A percentile compares a stretch with the other conserved stretches of the same genome.
These are phyloP conservation scores for Phaonia tiefii DNA, from an alignment of 2,888 invertebrate species.

Conservation along the genomic window DNA sequence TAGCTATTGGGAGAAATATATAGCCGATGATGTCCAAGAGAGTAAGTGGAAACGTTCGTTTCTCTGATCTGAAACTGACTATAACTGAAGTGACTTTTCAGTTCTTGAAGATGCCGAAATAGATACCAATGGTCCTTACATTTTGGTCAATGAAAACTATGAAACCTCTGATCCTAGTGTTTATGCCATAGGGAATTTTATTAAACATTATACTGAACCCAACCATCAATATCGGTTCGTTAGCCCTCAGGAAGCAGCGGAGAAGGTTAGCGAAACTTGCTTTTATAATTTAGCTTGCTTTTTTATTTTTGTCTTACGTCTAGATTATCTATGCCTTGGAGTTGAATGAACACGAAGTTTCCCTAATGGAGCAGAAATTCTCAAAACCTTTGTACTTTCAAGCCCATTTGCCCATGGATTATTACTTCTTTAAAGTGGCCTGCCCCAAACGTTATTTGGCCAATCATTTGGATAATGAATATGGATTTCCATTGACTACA, in stretches of 20 bases:
- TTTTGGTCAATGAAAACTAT: constrained; percentile 70
- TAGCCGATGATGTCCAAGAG: constrained; percentile 43
- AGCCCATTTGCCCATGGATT: constrained; percentile 69
- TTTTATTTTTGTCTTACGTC: background rate
- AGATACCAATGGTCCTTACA: constrained; percentile 23
- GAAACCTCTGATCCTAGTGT: constrained; percentile 71
- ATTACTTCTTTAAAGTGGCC: constrained; percentile 70
- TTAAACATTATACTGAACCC: constrained; percentile 42
- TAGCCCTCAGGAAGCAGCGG: constrained; percentile 71
- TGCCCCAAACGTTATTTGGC: constrained; percentile 72
- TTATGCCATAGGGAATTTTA: constrained; percentile 72
- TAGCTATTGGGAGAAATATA: constrained; percentile 67
- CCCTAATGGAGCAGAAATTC: constrained; percentile 67
- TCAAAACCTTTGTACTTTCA: constrained; percentile 66
- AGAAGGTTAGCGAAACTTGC: constrained; percentile 68
- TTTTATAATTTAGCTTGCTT: background rate
- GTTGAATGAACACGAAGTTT: constrained; percentile 41
- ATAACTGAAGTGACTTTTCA: constrained; percentile 40
- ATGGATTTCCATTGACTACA: constrained; percentile 68
- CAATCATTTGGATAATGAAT: constrained; percentile 68
- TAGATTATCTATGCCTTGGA: constrained; percentile 70
- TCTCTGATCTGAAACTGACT: background rate
- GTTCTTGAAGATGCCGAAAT: constrained; percentile 61
- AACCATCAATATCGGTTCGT: constrained; percentile 71
- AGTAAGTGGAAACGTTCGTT: constrained; percentile 34